These are phyloP conservation scores for Naja naja DNA, from an alignment of 2,113 vertebrate genomes.

Conservation along the genomic window DNA sequence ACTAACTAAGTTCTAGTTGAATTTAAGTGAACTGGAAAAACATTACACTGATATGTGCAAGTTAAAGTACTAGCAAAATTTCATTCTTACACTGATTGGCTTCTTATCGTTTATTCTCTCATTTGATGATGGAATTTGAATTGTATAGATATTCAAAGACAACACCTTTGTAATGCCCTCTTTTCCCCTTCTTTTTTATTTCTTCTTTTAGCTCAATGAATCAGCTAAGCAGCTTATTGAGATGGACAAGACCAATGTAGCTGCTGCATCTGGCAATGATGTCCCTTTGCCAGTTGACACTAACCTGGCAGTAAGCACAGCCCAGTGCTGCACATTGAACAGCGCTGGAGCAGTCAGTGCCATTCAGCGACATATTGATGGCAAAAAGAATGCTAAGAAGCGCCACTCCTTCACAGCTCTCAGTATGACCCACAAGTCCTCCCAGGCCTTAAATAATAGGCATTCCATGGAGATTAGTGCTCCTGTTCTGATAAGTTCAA, in stretches of 20 bases:
- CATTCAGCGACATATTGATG: constrained; percentile 80
- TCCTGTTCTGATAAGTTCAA: constrained; percentile 95
- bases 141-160: not conserved
- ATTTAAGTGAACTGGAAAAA: not conserved
- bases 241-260: constrained; percentile 83
- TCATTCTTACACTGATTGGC: not conserved
- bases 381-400: constrained; percentile 98
- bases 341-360: constrained; percentile 69
- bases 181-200: constrained; percentile 13
- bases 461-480: constrained; percentile 99
- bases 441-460: constrained; percentile 87
- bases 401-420: constrained; percentile 94
- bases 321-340: constrained; percentile 67
- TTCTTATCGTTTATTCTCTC: not conserved
- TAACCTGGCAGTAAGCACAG: constrained; percentile 39
- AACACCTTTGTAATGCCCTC: not conserved
- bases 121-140: not conserved
- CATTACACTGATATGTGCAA: not conserved
- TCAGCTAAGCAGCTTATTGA: constrained; percentile 96
- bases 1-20: not conserved
- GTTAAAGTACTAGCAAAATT: not conserved
- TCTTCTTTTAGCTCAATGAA: constrained; percentile 84
- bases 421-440: constrained; percentile 90
- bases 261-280: constrained; percentile 71
- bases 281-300: constrained; percentile 69